Evolutionary conservation across 2,113 vertebrate species (phyloP).

Genomic region (Barbus barbus): DNA sequence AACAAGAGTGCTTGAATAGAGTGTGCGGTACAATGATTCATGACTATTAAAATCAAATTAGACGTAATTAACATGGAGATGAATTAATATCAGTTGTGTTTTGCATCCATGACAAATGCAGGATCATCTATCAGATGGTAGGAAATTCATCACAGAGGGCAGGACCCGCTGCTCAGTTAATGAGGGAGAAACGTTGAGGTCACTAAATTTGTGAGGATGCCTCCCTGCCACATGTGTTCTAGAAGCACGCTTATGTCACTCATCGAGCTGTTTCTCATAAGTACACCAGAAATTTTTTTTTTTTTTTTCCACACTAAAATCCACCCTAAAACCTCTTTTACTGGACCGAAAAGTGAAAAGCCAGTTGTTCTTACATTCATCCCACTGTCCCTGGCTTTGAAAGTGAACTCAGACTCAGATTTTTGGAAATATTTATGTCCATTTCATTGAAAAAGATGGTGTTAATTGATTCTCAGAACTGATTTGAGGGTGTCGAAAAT

Average conservation of each 20-base stretch:
- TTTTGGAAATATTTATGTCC: neutral
- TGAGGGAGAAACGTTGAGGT: conserved; percentile 43
- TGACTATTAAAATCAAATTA: conserved; percentile 10
- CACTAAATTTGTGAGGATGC: conserved; percentile 21
- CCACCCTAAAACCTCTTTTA: neutral
- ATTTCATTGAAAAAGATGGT: neutral
- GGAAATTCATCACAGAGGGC: neutral
- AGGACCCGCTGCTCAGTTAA: conserved; percentile 12
- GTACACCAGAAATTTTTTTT: neutral
- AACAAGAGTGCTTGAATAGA: neutral
- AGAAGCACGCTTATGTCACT: conserved; percentile 17
- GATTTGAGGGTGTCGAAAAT: neutral
- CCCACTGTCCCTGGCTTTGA: neutral
- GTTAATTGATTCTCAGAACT: neutral
- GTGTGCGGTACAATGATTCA: conserved; percentile 1
- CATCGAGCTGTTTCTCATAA: conserved; percentile 5
- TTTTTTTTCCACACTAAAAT: neutral
- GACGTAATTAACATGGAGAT: conserved; percentile 43
- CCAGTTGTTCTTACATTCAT: neutral
- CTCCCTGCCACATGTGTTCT: too few relatives aligned
- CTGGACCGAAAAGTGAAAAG: neutral
- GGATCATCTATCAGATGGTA: conserved; percentile 48
- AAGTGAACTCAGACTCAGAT: neutral
- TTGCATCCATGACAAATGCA: conserved; percentile 46
- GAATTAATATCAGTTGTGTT: conserved; percentile 58